Conservation (phyloP, 2,113 vertebrate species). For the Brachyhypopomus occidentalis region DNA sequence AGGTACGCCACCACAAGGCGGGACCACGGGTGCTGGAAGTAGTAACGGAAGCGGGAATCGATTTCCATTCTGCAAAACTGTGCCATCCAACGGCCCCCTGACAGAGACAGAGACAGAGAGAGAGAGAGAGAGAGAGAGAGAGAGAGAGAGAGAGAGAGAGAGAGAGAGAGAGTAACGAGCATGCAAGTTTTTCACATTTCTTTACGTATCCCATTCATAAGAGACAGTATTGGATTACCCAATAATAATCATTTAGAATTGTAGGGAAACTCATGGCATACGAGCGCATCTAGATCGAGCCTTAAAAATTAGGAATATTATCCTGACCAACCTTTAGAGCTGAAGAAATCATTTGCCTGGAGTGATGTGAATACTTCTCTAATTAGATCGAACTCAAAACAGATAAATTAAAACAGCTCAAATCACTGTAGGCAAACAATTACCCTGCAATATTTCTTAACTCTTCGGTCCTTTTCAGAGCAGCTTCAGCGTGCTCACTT, state of each 20-base stretch:
- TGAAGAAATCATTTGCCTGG: too few species aligned
- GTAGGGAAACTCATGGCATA: neutral
- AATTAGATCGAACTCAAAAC: too few species aligned
- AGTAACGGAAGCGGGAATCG: constrained; percentile 89
- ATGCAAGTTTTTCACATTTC: constrained; percentile 17
- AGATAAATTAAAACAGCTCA: too few species aligned
- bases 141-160: constrained; percentile 51
- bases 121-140: constrained; percentile 48
- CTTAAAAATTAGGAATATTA: neutral
- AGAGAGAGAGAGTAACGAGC: neutral
- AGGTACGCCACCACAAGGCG: constrained; percentile 94
- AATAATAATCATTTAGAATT: constrained; percentile 4
- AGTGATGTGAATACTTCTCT: too few species aligned
- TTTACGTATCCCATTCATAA: constrained; percentile 57
- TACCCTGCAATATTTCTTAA: too few species aligned
- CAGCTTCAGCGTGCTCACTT: too few species aligned
- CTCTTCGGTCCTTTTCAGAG: too few species aligned
- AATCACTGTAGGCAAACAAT: too few species aligned
- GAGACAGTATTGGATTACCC: constrained; percentile 44
- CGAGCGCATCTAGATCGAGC: neutral
- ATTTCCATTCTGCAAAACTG: constrained; percentile 82
- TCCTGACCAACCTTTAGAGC: neutral
- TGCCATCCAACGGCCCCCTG: constrained; percentile 73
- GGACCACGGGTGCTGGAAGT: constrained; percentile 98
- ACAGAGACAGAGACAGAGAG: constrained; percentile 47